Evolutionary conservation across 2,797 vertebrate species (phyloP).

Genomic region (Heterohyrax brucei): DNA sequence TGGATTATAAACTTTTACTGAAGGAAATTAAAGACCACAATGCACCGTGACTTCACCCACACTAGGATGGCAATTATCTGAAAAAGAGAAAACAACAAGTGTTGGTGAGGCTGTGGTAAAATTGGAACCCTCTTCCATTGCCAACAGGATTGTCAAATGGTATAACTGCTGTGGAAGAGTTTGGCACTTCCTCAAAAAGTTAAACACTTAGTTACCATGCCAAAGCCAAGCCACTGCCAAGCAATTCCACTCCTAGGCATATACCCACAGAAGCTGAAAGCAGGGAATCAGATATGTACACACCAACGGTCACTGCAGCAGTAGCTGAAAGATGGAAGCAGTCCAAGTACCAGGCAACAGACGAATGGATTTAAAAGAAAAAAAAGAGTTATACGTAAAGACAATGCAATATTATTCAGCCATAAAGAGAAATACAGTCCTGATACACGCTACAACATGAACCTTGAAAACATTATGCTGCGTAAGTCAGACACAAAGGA

Average conservation of each 20-base stretch:
- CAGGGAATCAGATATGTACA: background rate
- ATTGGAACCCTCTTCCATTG: background rate
- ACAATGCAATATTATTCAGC: background rate
- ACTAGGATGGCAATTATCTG: background rate
- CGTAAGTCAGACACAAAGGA: background rate
- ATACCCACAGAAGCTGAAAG: background rate
- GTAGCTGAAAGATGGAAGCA: background rate
- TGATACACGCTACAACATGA: background rate
- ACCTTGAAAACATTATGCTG: background rate
- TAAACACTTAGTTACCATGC: background rate
- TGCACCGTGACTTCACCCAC: too few species aligned
- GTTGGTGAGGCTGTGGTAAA: background rate
- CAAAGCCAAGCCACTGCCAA: background rate
- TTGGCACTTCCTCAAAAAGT: background rate
- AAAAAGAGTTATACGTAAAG: background rate
- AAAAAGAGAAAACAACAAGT: background rate
- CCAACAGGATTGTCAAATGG: background rate
- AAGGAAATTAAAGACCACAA: background rate
- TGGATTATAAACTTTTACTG: background rate
- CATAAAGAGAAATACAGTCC: background rate
- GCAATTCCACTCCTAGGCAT: background rate
- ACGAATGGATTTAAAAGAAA: background rate
- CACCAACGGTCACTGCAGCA: background rate
- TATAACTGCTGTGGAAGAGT: background rate
- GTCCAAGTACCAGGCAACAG: background rate